These are phyloP conservation scores for Bombus breviceps DNA, from an alignment of 1,140 invertebrate genomes.

Conservation along the genomic window DNA sequence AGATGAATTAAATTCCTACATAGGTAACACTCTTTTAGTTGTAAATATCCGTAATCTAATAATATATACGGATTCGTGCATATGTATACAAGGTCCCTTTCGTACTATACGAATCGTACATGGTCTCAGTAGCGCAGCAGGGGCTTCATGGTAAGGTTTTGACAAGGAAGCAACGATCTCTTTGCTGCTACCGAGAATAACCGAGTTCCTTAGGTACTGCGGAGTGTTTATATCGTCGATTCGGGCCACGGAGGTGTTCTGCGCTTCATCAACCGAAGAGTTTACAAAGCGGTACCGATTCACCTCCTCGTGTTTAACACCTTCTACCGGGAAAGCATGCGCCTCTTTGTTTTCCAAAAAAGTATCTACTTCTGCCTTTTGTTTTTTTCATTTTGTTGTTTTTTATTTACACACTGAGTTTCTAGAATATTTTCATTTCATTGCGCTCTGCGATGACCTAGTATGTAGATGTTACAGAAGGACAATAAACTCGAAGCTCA, in stretches of 20 bases:
- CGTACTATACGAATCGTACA: background rate
- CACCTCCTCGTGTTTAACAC: constrained; percentile 54
- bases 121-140: background rate
- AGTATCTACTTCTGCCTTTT: background rate
- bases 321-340: constrained; percentile 20
- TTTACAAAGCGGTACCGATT: constrained; percentile 57
- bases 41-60: background rate
- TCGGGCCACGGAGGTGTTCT: constrained; percentile 61
- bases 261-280: constrained; percentile 65
- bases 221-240: constrained; percentile 56
- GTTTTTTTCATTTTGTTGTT: background rate
- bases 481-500: background rate
- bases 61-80: background rate
- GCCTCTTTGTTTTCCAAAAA: background rate
- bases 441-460: background rate
- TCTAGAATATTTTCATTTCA: background rate
- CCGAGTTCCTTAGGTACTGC: constrained; percentile 38
- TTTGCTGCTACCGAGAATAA: constrained; percentile 53
- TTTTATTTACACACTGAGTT: background rate
- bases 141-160: background rate
- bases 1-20: too few species aligned
- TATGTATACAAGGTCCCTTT: background rate
- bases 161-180: constrained; percentile 46
- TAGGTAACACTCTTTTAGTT: too few species aligned
- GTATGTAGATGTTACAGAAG: background rate